Conservation (phyloP, 2,888 invertebrate genomes). For the Trachelus iudaicus region DNA sequence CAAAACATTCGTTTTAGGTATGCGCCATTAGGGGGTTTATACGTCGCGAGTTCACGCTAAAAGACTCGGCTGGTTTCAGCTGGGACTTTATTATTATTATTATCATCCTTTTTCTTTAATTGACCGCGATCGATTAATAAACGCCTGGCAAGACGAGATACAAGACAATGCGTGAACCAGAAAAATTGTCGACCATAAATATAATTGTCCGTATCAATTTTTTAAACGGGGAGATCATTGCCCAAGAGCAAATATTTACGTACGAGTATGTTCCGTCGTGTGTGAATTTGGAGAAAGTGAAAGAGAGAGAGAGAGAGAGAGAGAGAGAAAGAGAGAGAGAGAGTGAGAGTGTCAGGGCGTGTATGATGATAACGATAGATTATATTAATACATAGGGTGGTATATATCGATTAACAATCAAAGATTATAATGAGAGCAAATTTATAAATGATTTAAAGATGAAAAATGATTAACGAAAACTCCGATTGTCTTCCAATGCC, state of each 20-base stretch:
- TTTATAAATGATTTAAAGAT: slow-evolving; percentile 17
- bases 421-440: slow-evolving; percentile 27
- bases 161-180: too few relatives aligned
- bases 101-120: slow-evolving; percentile 5
- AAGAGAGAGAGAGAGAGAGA: background rate
- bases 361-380: too few relatives aligned
- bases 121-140: slow-evolving; percentile 4
- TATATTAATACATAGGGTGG: background rate
- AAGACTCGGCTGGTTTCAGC: background rate
- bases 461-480: slow-evolving; percentile 16
- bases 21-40: too few relatives aligned
- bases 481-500: slow-evolving; percentile 50
- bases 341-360: background rate
- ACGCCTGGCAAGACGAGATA: too few relatives aligned
- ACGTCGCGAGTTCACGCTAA: too few relatives aligned
- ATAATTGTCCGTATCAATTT: too few relatives aligned
- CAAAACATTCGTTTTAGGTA: slow-evolving; percentile 33
- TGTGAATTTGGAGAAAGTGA: too few relatives aligned
- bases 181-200: too few relatives aligned
- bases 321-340: slow-evolving; percentile 5
- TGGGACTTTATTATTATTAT: slow-evolving; percentile 6
- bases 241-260: too few relatives aligned
- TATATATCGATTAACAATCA: slow-evolving; percentile 20
- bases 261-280: too few relatives aligned
- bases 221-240: too few relatives aligned